Base-by-base conservation (phyloP, 2,888 invertebrate species). In the Camponotus fellah region DNA sequence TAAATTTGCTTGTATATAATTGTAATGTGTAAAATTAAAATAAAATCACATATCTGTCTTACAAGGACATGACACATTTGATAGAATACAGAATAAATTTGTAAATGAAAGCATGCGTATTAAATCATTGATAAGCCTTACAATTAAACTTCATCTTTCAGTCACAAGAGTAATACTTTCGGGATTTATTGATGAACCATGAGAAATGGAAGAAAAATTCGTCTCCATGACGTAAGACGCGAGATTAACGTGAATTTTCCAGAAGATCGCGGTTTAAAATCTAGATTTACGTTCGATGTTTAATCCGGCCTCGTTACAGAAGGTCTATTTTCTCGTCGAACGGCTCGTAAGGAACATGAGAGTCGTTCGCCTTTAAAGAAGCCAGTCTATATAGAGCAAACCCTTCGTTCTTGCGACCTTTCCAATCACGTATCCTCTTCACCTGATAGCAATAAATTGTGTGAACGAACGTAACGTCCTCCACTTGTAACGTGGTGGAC, bases 401-500 rank as follows among this genome's bases (percentile, higher is more conserved):
- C 71, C 79, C 71, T 80, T 80, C 79, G 65, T 69, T 53, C 53
- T 77, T 49, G 69, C 60, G 79, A 80, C 79, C 79, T 80, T 80
- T 80, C 79, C 79, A 80, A 80, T 80, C 79, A 80, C 79, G 79
- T 80, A 62, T 60, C 71, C 60, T 80, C 60, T 80, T 46, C 71
- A 88, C 81, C 88, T 88, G 88, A 90, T 90, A 89, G 89, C 89
- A 86, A 87, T 90, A 72, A 80, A 80, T 80, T 80, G 79, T 80
- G 79, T 80, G 79, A 80, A 80, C 79, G 79, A 80, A 80, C 79
- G 79, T 80, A 80, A 80, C 60, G 49, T 80, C 37, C 72, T 71
- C 79, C 46, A 72, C 72, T 80, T 49, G 72, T 60, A 53, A 80
- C 79, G 72, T 72, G 72, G 60, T 80, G 79, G 72, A 80, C 79